Conservation (phyloP, 2,113 vertebrate species). For the Takifugu bimaculatus region DNA sequence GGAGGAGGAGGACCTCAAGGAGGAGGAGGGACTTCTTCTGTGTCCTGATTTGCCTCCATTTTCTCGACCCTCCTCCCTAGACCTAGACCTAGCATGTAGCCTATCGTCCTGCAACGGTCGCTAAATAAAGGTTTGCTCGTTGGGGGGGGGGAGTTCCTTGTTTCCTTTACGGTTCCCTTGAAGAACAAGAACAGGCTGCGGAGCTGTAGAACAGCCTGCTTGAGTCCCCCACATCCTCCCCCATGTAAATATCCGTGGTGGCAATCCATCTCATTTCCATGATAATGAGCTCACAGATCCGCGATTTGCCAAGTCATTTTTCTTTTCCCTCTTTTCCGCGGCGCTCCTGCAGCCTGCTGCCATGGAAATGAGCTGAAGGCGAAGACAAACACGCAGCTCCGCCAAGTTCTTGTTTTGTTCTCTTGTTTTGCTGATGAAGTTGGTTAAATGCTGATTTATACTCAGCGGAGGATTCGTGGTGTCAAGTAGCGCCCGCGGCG, state of each 20-base stretch:
- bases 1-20: too few species aligned
- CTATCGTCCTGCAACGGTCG: too few species aligned
- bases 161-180: too few species aligned
- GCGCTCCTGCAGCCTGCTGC: slow-evolving; percentile 5
- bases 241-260: slow-evolving; percentile 7
- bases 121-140: too few species aligned
- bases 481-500: slow-evolving; percentile 3
- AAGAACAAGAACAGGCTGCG: too few species aligned
- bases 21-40: too few species aligned
- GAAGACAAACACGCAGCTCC: slow-evolving; percentile 30
- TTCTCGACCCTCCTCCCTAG: too few species aligned
- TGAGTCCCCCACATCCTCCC: neutral
- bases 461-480: slow-evolving; percentile 30
- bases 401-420: slow-evolving; percentile 30
- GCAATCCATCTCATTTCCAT: slow-evolving; percentile 13
- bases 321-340: slow-evolving; percentile 21
- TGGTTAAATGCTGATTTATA: slow-evolving; percentile 51
- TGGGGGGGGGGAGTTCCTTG: too few species aligned
- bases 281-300: slow-evolving; percentile 21
- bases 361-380: slow-evolving; percentile 40
- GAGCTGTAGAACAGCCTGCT: neutral
- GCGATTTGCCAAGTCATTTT: slow-evolving; percentile 10
- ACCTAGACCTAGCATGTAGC: too few species aligned
- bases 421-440: slow-evolving; percentile 43
- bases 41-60: too few species aligned